Base-by-base conservation (phyloP, 2,888 invertebrate genomes). In the Noctua janthina region DNA sequence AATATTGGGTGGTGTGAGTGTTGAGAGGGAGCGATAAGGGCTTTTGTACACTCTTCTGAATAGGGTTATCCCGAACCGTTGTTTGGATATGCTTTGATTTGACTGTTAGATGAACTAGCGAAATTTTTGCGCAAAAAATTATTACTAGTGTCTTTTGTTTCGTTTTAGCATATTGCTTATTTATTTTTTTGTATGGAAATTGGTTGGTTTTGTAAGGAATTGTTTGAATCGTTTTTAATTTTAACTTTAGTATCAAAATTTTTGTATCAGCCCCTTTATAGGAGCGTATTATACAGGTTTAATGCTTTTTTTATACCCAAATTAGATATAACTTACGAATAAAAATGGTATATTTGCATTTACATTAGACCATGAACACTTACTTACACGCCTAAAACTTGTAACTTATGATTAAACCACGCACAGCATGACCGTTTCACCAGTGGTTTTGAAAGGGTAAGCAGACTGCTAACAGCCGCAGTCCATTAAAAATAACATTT, bases 1-100 rank as follows among this genome's bases (percentile, higher is more conserved):
- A 82, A 75, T 85, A 85, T 84, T 84, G 87, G 81, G 67, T 88
- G 90, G 91, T 86, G 79, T 79, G 89, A 88, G 90, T 79, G 73
- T 88, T 73, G 76, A 88, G 90, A 84, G 82, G 43, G 29, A 67
- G 88, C 86, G 86, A 56, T 2, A 51, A 62, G 59, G 35, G 56
- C 20, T 74, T 81, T 66, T 66, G 6, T 54, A 56, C 13, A 46
- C 49, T 62, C 29, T 73, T 75, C 59, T 49, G 64, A 17, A 0
- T 73, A 62, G 46, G 64, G 64, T n/a, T 59, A 69, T 73, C 8
- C n/a, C n/a, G 6, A 35, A n/a, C 43, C 10, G n/a, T 86, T 51
- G 54, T 62, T 59, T 2, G 11, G 35, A 13, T 23, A 66, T 15
- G 39, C 54, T 73, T 64, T 64, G 71, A 86, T 75, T 86, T 64